These are phyloP conservation scores for Pempheris klunzingeri DNA, from an alignment of 2,797 vertebrate genomes.

Conservation along the genomic window DNA sequence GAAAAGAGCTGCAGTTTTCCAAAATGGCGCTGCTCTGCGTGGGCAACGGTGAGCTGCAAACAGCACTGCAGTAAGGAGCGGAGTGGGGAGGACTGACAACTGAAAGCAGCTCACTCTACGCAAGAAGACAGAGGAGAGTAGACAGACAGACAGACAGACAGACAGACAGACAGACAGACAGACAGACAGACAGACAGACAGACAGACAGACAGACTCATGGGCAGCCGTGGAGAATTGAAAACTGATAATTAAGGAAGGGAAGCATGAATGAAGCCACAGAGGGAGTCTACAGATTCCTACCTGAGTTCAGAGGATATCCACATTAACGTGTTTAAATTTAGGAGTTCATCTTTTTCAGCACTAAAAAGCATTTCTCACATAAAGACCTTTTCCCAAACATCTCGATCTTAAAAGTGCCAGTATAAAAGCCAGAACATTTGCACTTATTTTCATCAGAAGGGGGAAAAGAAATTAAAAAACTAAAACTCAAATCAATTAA, in stretches of 20 bases:
- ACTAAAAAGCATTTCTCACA: background rate
- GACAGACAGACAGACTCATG: background rate
- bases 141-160: slow-evolving; percentile 18
- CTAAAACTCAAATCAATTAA: no score
- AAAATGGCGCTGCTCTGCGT: slow-evolving; percentile 81
- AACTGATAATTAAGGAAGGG: slow-evolving; percentile 2
- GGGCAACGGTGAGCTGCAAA: slow-evolving; percentile 71
- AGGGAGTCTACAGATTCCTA: slow-evolving; percentile 8
- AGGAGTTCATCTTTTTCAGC: background rate
- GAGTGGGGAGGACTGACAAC: slow-evolving; percentile 62
- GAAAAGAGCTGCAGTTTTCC: slow-evolving; percentile 70
- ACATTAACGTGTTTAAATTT: background rate
- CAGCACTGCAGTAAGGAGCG: slow-evolving; percentile 67
- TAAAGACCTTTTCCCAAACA: background rate
- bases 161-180: slow-evolving; percentile 8
- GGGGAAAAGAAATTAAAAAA: background rate
- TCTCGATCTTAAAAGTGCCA: background rate
- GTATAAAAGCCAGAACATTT: no score
- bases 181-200: slow-evolving; percentile 13
- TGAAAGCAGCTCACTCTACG: slow-evolving; percentile 46
- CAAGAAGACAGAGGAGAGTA: slow-evolving; percentile 18
- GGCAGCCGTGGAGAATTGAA: slow-evolving; percentile 16
- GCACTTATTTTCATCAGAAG: no score
- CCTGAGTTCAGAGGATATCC: background rate
- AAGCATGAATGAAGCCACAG: slow-evolving; percentile 21